These are phyloP conservation scores for Hyperopisus bebe DNA, from an alignment of 2,113 vertebrate genomes.

Conservation along the genomic window DNA sequence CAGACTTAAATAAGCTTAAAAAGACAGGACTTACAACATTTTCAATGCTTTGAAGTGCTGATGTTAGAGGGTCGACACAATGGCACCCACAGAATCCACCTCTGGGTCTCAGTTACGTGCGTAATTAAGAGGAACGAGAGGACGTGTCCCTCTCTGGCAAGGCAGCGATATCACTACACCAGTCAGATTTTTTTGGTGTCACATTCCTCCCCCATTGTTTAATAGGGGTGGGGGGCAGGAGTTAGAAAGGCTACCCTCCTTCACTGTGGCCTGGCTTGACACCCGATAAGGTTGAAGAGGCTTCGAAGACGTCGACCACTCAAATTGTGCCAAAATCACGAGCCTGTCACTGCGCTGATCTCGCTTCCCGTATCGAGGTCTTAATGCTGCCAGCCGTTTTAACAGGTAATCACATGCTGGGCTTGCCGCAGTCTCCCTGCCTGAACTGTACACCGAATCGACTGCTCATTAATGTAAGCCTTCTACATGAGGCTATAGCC, in stretches of 20 bases:
- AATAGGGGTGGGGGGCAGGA: not conserved
- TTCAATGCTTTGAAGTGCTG: conserved; percentile 16
- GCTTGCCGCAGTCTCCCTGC: not conserved
- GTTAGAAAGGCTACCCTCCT: conserved; percentile 27
- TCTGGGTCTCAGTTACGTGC: conserved; percentile 8
- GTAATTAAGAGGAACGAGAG: not conserved
- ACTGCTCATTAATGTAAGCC: not conserved
- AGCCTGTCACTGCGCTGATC: conserved; percentile 10
- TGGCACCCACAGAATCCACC: not conserved
- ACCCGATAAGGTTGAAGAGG: conserved; percentile 25
- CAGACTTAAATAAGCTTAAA: conserved; percentile 23
- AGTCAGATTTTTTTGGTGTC: conserved; percentile 15
- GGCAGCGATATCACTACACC: not conserved
- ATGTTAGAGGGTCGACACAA: not conserved
- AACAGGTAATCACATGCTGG: conserved; percentile 18
- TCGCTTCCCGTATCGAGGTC: not conserved
- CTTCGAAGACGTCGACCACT: not conserved
- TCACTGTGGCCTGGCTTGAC: not conserved
- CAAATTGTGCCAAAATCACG: not conserved
- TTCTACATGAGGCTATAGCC: not conserved
- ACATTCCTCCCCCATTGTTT: conserved; percentile 31
- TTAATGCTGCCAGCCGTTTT: not conserved
- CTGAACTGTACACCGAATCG: not conserved
- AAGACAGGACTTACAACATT: not conserved
- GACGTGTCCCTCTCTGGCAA: not conserved